Percentiles rank a stretch among this genome's conserved stretches.
Conservation (phyloP, 2,113 vertebrate species). For the Hepsetus odoe region DNA sequence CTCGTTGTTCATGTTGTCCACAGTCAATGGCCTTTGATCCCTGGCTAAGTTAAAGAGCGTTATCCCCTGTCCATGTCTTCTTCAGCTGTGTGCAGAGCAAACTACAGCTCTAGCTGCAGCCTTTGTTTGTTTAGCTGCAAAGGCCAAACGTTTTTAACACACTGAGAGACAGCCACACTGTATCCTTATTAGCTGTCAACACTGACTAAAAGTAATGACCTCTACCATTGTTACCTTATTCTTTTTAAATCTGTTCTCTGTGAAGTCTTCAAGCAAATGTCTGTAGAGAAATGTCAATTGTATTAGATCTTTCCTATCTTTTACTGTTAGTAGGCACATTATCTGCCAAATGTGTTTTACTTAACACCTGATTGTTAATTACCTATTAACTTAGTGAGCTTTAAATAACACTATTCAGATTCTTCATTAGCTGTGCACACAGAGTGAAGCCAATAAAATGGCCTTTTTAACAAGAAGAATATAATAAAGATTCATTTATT, state of each 20-base stretch:
- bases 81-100: conserved; percentile 86
- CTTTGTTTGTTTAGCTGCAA: conserved; percentile 90
- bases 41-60: conserved; percentile 72
- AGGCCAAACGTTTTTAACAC: conserved; percentile 83
- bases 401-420: background rate
- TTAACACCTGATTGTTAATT: background rate
- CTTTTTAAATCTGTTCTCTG: background rate
- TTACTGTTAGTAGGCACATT: too few species aligned
- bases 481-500: too few species aligned
- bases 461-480: too few species aligned
- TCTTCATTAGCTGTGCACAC: too few species aligned
- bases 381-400: background rate
- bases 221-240: background rate
- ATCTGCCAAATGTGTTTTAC: too few species aligned
- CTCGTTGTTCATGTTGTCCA: conserved; percentile 76
- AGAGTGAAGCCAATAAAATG: too few species aligned
- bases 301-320: too few species aligned
- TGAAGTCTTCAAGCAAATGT: background rate
- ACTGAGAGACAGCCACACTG: conserved; percentile 78
- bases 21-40: conserved; percentile 83
- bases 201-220: conserved; percentile 51
- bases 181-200: conserved; percentile 72
- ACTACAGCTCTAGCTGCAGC: conserved; percentile 77
- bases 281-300: too few species aligned
- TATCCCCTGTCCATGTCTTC: conserved; percentile 86